Percentiles rank a stretch among this genome's conserved stretches.
Evolutionary conservation across 2,888 invertebrate species (phyloP).

Genomic region (Diaprepes abbreviatus): DNA sequence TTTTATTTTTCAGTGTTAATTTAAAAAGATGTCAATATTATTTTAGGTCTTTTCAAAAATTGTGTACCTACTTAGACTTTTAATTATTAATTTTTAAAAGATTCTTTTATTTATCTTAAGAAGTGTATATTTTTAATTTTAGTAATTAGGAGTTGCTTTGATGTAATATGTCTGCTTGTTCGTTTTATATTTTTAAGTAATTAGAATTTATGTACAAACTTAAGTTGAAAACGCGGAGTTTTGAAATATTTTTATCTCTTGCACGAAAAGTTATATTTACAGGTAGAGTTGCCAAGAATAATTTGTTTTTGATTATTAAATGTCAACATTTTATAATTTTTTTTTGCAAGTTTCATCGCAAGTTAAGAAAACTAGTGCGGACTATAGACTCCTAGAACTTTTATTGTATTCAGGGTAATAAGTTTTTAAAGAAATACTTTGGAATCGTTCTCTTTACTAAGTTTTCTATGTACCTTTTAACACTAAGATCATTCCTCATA

Average conservation of each 20-base stretch:
- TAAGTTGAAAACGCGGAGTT: neutral
- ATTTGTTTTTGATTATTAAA: neutral
- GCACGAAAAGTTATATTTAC: no score
- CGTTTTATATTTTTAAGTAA: conserved; percentile 15
- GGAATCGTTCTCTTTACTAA: no score
- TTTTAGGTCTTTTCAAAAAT: conserved; percentile 30
- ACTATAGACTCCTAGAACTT: no score
- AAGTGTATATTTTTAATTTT: conserved; percentile 11
- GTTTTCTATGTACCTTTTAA: no score
- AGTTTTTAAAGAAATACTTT: no score
- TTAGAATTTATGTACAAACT: conserved; percentile 3
- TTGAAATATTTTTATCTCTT: no score
- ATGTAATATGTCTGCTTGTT: conserved; percentile 9
- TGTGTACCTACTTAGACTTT: conserved; percentile 23
- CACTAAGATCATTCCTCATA: no score
- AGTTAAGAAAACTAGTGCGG: no score
- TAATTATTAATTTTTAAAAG: conserved; percentile 20
- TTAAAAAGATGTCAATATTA: conserved; percentile 36
- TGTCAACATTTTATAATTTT: neutral
- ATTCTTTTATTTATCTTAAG: conserved; percentile 3
- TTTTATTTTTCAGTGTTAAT: conserved; percentile 30
- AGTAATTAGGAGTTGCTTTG: conserved; percentile 13
- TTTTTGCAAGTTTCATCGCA: neutral
- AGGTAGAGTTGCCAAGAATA: neutral
- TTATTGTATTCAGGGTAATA: no score